Conservation (phyloP, 2,113 vertebrate genomes). For the Phaethornis superciliosus region DNA sequence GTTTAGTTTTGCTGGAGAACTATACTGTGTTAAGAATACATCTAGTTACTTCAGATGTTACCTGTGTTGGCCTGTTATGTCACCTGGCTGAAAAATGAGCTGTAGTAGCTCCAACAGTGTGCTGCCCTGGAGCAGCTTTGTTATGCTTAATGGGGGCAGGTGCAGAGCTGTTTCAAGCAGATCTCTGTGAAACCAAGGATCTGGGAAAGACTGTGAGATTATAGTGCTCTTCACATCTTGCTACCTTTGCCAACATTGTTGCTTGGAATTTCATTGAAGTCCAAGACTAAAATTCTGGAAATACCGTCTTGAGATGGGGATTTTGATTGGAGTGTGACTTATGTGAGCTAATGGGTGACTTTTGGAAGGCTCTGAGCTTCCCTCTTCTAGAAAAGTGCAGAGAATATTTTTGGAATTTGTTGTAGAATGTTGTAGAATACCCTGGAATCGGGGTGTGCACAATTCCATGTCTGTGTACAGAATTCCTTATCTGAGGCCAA, state of each 20-base stretch:
- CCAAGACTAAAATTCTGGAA: background rate
- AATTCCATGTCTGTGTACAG: too few relatives aligned
- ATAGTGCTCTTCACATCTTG: background rate
- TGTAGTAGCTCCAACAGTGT: background rate
- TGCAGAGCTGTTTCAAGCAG: background rate
- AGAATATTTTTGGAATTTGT: background rate
- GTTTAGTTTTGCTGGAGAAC: background rate
- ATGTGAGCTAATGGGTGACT: background rate
- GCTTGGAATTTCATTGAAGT: background rate
- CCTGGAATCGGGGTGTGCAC: too few relatives aligned
- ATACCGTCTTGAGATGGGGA: background rate
- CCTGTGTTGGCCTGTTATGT: background rate
- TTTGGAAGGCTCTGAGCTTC: background rate
- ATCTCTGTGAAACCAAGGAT: background rate
- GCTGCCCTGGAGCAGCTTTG: background rate
- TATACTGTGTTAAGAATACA: background rate
- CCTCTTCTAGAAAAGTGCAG: background rate
- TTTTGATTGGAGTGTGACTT: background rate
- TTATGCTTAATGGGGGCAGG: background rate
- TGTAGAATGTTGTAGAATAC: too few relatives aligned
- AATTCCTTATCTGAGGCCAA: too few relatives aligned
- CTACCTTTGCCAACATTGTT: background rate
- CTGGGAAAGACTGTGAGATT: background rate
- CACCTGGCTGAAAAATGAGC: background rate
- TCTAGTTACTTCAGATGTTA: background rate